A percentile compares a stretch with the other conserved stretches of the same genome.
Conservation (phyloP, 1,140 invertebrate genomes). For the Temnothorax curvispinosus region DNA sequence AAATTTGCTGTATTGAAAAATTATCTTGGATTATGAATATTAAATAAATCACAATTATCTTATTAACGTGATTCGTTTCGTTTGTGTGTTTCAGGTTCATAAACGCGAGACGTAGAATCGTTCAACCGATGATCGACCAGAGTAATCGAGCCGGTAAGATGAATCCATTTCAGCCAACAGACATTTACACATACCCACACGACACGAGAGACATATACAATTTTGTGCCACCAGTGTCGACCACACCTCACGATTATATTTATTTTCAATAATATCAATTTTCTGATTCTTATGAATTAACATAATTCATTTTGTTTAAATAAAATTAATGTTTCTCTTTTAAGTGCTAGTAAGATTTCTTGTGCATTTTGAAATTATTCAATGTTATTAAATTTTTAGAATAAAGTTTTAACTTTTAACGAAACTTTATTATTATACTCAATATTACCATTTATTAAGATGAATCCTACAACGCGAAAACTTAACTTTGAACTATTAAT, state of each 20-base stretch:
- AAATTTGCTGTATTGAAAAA: background rate
- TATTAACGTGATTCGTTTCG: slow-evolving; percentile 56
- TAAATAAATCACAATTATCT: slow-evolving; percentile 1
- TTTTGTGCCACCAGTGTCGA: slow-evolving; percentile 42
- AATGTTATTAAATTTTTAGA: background rate
- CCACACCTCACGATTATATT: slow-evolving; percentile 59
- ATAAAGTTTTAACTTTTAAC: background rate
- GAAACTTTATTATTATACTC: background rate
- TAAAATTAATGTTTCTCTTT: background rate
- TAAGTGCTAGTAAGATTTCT: background rate
- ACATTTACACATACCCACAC: slow-evolving; percentile 69
- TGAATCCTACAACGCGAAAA: background rate
- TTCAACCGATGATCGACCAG: slow-evolving; percentile 98
- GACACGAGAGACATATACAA: slow-evolving; percentile 54
- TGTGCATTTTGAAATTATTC: background rate
- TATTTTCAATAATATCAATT: slow-evolving; percentile 57
- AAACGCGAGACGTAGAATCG: slow-evolving; percentile 98
- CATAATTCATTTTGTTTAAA: slow-evolving; percentile 49
- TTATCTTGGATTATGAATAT: background rate
- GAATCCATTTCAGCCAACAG: slow-evolving; percentile 71
- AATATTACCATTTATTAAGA: background rate
- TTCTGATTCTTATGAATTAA: slow-evolving; percentile 58
- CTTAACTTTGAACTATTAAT: background rate
- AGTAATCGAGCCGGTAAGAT: slow-evolving; percentile 98
- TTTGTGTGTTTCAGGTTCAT: slow-evolving; percentile 95